Evolutionary conservation across 1,140 invertebrate genomes (phyloP).

Genomic region (Helicoverpa zea): DNA sequence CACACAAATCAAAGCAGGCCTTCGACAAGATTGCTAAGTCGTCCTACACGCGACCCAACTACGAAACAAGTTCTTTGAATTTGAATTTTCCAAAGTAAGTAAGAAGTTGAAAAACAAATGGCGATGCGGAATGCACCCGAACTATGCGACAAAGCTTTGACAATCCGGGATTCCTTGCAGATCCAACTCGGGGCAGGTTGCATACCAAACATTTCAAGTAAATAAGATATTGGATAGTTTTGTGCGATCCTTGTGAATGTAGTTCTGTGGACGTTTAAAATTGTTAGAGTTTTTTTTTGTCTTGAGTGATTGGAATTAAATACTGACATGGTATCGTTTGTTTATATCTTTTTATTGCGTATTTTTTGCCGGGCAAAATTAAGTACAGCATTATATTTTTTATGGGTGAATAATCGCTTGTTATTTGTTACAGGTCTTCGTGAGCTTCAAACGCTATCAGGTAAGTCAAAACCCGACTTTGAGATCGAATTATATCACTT

Average conservation of each 20-base stretch:
- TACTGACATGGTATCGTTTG: too few relatives aligned
- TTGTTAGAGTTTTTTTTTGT: slow-evolving; percentile 10
- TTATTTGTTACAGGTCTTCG: slow-evolving; percentile 7
- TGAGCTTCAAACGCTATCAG: neutral
- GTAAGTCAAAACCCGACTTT: neutral
- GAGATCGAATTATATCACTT: too few relatives aligned
- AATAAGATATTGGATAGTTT: slow-evolving; percentile 48
- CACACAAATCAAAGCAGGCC: slow-evolving; percentile 54
- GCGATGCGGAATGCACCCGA: slow-evolving; percentile 63
- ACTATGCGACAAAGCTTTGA: slow-evolving; percentile 74
- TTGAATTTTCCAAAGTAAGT: slow-evolving; percentile 67
- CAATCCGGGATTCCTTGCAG: slow-evolving; percentile 59
- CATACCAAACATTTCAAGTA: slow-evolving; percentile 62
- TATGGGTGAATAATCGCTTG: neutral
- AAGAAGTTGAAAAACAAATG: slow-evolving; percentile 74
- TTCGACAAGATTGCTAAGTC: slow-evolving; percentile 57
- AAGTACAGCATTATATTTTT: neutral
- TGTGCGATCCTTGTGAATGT: slow-evolving; percentile 30
- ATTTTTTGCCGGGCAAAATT: neutral
- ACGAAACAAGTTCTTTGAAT: slow-evolving; percentile 59
- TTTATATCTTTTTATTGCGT: too few relatives aligned
- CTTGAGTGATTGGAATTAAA: slow-evolving; percentile 12
- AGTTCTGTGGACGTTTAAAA: slow-evolving; percentile 19
- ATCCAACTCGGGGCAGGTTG: slow-evolving; percentile 51
- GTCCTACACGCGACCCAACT: slow-evolving; percentile 48